These are phyloP conservation scores for Schizopygopsis pylzovi DNA, from an alignment of 2,797 vertebrate genomes.

Conservation along the genomic window DNA sequence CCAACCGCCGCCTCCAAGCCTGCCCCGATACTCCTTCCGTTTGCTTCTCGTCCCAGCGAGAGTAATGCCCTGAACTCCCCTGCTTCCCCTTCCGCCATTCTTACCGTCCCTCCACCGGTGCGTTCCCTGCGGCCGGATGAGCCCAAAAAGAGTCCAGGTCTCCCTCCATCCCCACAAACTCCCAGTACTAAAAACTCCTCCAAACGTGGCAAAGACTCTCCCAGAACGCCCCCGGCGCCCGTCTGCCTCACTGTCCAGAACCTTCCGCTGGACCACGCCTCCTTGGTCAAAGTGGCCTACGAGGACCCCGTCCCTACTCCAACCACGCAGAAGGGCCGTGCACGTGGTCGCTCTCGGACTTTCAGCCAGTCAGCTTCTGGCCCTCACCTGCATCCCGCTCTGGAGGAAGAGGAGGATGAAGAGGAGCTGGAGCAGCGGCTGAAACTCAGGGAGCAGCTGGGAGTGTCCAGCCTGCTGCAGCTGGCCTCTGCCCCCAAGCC, in stretches of 20 bases:
- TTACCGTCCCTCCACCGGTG: conserved; percentile 74
- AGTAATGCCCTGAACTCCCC: conserved; percentile 69
- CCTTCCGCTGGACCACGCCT: conserved; percentile 89
- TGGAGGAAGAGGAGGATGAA: conserved; percentile 69
- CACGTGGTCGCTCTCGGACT: conserved; percentile 74
- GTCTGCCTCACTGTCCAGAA: conserved; percentile 89
- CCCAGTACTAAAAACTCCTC: conserved; percentile 68
- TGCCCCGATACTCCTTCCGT: conserved; percentile 75
- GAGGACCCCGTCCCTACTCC: conserved; percentile 75
- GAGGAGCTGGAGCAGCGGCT: conserved; percentile 74
- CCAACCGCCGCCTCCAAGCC: conserved; percentile 61
- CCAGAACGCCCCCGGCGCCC: conserved; percentile 64
- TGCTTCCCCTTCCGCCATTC: conserved; percentile 55
- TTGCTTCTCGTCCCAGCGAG: conserved; percentile 76
- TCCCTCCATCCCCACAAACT: conserved; percentile 59
- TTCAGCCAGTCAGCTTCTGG: conserved; percentile 62
- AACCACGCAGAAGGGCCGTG: conserved; percentile 69
- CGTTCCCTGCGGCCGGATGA: conserved; percentile 69
- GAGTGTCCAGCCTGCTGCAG: conserved; percentile 80
- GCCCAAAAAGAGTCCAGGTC: conserved; percentile 63
- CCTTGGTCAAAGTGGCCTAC: conserved; percentile 85
- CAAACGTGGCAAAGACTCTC: conserved; percentile 73
- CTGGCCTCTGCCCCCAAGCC: conserved; percentile 76
- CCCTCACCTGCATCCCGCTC: conserved; percentile 61
- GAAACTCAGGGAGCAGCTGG: conserved; percentile 78